Evolutionary conservation across 2,113 vertebrate species (phyloP).

Genomic region (Mastomys natalensis): DNA sequence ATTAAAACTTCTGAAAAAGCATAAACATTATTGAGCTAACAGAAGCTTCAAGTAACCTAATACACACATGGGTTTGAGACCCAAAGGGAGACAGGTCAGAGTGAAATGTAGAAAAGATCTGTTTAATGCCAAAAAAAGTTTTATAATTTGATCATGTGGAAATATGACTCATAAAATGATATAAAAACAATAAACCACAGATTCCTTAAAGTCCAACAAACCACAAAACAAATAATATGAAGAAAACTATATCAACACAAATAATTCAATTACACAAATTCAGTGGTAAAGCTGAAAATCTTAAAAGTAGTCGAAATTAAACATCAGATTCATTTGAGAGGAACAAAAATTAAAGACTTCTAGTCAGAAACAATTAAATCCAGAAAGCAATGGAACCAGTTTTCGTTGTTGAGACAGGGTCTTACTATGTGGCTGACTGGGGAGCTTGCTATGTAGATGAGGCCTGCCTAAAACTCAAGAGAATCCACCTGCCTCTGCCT

Average conservation of each 20-base stretch:
- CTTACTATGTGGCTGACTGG: not conserved
- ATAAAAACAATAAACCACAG: conserved; percentile 6
- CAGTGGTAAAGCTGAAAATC: conserved; percentile 21
- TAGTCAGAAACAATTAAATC: not conserved
- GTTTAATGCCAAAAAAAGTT: not conserved
- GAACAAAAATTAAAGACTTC: not conserved
- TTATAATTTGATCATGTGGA: not conserved
- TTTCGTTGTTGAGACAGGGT: not conserved
- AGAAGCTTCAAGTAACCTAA: not conserved
- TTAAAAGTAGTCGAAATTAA: not conserved
- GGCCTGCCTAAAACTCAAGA: not conserved
- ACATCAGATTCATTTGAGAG: not conserved
- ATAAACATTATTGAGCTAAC: not conserved
- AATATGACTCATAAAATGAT: not conserved
- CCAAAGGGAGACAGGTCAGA: not conserved
- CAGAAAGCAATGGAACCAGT: not conserved
- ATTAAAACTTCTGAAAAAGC: not conserved
- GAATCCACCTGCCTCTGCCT: not conserved
- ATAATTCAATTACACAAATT: not conserved
- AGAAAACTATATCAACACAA: not conserved
- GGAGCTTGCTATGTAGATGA: not conserved
- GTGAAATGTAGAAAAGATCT: not conserved
- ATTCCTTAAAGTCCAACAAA: conserved; percentile 33
- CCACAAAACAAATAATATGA: not conserved
- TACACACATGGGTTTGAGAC: not conserved